Evolutionary conservation across 2,113 vertebrate species (phyloP).

Genomic region (Chloebia gouldiae): DNA sequence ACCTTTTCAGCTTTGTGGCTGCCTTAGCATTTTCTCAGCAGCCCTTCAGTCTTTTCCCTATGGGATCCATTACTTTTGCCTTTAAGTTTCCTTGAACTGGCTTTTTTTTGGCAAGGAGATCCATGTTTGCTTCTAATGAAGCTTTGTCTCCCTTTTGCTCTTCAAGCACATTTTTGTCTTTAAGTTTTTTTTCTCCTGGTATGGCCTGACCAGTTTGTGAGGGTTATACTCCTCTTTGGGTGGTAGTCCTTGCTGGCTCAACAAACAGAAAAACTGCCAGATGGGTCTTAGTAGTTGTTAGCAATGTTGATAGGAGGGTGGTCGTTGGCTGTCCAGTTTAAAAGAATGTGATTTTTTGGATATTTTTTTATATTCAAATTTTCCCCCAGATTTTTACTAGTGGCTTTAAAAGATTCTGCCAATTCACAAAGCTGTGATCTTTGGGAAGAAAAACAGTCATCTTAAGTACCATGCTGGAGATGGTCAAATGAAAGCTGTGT

Average conservation of each 20-base stretch:
- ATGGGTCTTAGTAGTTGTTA: neutral
- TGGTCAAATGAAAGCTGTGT: neutral
- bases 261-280: neutral
- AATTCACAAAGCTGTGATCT: neutral
- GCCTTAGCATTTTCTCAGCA: conserved; percentile 2
- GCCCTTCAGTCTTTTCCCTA: neutral
- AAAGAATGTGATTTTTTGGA: neutral
- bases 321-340: neutral
- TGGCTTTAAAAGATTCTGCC: neutral
- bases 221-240: neutral
- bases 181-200: neutral
- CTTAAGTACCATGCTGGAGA: neutral
- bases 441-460: no score
- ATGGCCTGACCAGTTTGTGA: neutral
- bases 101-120: conserved; percentile 30
- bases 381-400: neutral
- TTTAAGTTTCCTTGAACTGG: neutral
- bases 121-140: neutral
- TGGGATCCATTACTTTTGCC: conserved; percentile 7
- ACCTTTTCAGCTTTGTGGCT: neutral
- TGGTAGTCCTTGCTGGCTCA: neutral
- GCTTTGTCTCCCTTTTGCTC: neutral
- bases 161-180: conserved; percentile 11
- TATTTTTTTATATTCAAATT: neutral
- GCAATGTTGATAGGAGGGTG: neutral